Percentiles rank a stretch among this genome's conserved stretches.
Evolutionary conservation across 2,113 vertebrate genomes (phyloP).

Genomic region (Vicugna pacos): DNA sequence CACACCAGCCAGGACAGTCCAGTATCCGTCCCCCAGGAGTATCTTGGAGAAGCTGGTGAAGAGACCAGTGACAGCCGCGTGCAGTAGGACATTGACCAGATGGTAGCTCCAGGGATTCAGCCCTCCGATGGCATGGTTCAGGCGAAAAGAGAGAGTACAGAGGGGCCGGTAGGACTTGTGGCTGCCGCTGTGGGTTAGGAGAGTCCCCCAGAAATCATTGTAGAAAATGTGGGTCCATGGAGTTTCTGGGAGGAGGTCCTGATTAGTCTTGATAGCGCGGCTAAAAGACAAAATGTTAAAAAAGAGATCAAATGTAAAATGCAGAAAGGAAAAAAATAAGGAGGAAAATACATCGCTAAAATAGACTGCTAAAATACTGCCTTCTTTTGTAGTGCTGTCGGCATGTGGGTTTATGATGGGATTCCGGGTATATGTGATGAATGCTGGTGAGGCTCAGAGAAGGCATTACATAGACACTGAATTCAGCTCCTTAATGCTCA

Average conservation of each 20-base stretch:
- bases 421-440: neutral
- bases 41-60: constrained; percentile 95
- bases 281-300: constrained; percentile 87
- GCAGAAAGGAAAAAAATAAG: neutral
- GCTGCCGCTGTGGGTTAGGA: constrained; percentile 98
- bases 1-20: constrained; percentile 95
- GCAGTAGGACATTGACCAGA: constrained; percentile 94
- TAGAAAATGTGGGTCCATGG: constrained; percentile 98
- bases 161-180: constrained; percentile 99
- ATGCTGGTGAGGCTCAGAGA: neutral
- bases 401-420: neutral
- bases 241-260: constrained; percentile 97
- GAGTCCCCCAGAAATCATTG: constrained; percentile 98
- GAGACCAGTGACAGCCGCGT: constrained; percentile 93
- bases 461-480: neutral
- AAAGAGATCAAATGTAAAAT: constrained; percentile 65
- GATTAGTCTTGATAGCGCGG: constrained; percentile 99
- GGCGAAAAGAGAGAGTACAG: constrained; percentile 98
- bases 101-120: constrained; percentile 98
- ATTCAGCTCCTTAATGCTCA: neutral
- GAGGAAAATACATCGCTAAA: constrained; percentile 34
- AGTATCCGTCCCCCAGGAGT: constrained; percentile 94
- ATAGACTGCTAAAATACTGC: neutral
- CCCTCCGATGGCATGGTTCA: constrained; percentile 94
- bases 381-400: neutral